Percentiles rank a stretch among this genome's conserved stretches.
Conservation (phyloP, 2,113 vertebrate species). For the Rhinolophus ferrumequinum region DNA sequence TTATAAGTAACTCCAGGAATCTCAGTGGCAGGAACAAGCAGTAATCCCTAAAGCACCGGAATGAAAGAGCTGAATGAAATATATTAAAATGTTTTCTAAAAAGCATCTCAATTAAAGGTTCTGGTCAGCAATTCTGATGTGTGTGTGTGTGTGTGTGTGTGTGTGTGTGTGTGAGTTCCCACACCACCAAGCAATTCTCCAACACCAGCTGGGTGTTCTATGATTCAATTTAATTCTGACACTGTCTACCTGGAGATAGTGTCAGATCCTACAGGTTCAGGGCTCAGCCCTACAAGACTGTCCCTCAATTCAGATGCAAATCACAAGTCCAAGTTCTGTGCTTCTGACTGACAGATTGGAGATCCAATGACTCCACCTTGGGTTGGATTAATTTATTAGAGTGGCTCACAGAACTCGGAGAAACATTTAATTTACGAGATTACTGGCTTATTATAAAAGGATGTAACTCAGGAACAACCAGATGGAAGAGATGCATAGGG, state of each 20-base stretch:
- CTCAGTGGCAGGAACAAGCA: background rate
- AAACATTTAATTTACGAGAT: too few relatives aligned
- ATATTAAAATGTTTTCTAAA: background rate
- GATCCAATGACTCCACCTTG: background rate
- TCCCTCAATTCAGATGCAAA: background rate
- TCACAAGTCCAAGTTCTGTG: background rate
- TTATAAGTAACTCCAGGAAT: background rate
- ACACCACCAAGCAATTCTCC: background rate
- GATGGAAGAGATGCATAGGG: background rate
- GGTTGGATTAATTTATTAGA: background rate
- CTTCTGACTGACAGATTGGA: background rate
- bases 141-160: too few relatives aligned
- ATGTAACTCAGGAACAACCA: background rate
- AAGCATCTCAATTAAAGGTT: background rate
- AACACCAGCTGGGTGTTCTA: background rate
- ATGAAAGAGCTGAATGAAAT: background rate
- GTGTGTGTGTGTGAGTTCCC: background rate
- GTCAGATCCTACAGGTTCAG: background rate
- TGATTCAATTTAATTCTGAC: background rate
- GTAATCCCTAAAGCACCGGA: background rate
- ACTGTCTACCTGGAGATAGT: background rate
- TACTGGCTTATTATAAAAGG: background rate
- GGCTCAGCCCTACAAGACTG: background rate
- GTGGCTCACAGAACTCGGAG: too few relatives aligned
- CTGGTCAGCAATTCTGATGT: background rate